A percentile compares a stretch with the other conserved stretches of the same genome.
These are phyloP conservation scores for Cacatua alba DNA, from an alignment of 2,113 vertebrate species.

Conservation along the genomic window DNA sequence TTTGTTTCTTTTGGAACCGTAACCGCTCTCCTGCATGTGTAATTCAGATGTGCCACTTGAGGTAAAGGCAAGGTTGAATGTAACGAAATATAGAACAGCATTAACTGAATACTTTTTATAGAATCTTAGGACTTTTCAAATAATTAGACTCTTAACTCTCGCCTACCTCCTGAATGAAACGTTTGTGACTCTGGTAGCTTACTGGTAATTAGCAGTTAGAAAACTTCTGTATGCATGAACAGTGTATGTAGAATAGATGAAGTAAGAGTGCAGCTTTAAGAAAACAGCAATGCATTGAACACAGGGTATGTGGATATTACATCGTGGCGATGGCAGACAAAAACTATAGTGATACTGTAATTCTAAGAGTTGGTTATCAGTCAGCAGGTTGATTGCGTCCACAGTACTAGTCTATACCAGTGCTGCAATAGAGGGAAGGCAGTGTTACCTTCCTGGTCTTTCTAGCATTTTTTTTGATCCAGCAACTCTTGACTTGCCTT, in stretches of 20 bases:
- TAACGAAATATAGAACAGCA: not conserved
- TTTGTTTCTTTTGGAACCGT: constrained; percentile 13
- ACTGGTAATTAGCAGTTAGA: not conserved
- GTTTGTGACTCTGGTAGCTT: not conserved
- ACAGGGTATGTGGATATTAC: not conserved
- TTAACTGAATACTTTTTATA: not conserved
- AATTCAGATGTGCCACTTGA: not conserved
- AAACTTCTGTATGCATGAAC: not conserved
- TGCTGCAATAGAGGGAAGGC: not conserved
- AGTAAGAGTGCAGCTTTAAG: not conserved
- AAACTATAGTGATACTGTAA: not conserved
- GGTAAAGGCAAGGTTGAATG: not conserved
- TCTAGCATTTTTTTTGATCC: not conserved
- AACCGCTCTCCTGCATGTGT: accelerated
- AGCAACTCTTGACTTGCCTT: not conserved
- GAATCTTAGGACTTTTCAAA: not conserved
- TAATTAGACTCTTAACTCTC: not conserved
- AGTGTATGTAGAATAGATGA: not conserved
- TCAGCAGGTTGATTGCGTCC: not conserved
- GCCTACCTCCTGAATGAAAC: not conserved
- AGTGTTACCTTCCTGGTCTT: not conserved
- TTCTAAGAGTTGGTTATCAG: not conserved
- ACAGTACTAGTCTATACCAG: accelerated
- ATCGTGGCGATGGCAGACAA: not conserved
- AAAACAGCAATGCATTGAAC: not conserved